A percentile compares a stretch with the other conserved stretches of the same genome.
phyloP scores from a whole-genome alignment of 2,888 invertebrate genomes.

The Zaprionus lineosus region DNA sequence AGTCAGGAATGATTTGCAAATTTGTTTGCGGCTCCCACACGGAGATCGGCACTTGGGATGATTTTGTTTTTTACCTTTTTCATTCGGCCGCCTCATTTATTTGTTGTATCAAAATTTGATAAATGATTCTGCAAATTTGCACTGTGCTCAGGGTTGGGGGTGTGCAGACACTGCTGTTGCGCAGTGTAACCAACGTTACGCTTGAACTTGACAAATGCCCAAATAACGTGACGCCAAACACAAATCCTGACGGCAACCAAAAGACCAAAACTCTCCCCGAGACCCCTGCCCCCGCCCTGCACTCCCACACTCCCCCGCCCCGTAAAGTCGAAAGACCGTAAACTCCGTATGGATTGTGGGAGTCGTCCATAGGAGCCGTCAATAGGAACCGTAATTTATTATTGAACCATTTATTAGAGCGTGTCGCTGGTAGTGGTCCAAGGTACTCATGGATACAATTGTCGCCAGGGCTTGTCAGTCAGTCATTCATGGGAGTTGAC shows the following conservation, averaged over 20 bases:
- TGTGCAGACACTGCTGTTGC: slow-evolving; percentile 26
- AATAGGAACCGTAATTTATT: slow-evolving; percentile 59
- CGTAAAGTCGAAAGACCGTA: too few species aligned
- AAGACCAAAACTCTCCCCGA: too few species aligned
- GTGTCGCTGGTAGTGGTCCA: slow-evolving; percentile 42
- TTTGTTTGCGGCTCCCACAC: too few species aligned
- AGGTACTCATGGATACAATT: slow-evolving; percentile 57
- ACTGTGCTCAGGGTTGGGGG: too few species aligned
- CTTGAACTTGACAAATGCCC: slow-evolving; percentile 78
- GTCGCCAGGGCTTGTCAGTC: slow-evolving; percentile 70
- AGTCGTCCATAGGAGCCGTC: too few species aligned
- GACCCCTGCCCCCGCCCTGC: too few species aligned
- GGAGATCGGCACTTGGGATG: not conserved
- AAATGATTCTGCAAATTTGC: not conserved
- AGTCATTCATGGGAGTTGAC: slow-evolving; percentile 64
- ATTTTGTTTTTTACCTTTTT: not conserved
- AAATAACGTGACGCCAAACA: slow-evolving; percentile 73
- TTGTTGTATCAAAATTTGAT: not conserved
- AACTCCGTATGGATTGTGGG: not conserved
- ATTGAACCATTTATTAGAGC: slow-evolving; percentile 76
- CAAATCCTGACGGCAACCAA: slow-evolving; percentile 48
- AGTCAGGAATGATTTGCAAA: too few species aligned
- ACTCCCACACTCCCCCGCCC: too few species aligned
- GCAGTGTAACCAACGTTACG: slow-evolving; percentile 53
- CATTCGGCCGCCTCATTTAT: too few species aligned